These are phyloP conservation scores for Syrista parreyssii DNA, from an alignment of 2,888 invertebrate species.

Conservation along the genomic window DNA sequence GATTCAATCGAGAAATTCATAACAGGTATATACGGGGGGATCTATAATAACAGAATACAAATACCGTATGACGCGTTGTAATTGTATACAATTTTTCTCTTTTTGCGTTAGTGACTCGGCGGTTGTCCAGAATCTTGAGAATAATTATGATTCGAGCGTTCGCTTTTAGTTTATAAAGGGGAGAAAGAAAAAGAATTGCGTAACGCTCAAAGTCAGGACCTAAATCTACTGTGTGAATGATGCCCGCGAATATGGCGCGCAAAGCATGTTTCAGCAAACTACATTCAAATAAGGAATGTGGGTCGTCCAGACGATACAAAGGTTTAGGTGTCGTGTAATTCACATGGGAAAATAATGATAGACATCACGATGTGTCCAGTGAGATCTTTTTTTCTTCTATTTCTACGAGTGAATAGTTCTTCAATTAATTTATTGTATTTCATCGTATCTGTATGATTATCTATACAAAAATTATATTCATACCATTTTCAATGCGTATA, in stretches of 20 bases:
- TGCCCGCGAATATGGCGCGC: constrained; percentile 27
- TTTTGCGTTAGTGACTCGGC: too few relatives aligned
- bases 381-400: background rate
- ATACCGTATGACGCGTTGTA: background rate
- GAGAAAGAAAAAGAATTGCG: background rate
- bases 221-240: background rate
- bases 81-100: background rate
- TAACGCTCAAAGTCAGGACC: background rate
- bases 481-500: background rate
- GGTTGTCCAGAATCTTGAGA: background rate
- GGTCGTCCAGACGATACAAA: constrained; percentile 42
- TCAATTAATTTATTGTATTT: background rate
- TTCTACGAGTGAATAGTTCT: background rate
- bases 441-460: background rate
- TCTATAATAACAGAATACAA: background rate
- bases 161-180: background rate
- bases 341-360: background rate
- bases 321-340: constrained; percentile 30
- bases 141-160: background rate
- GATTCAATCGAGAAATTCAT: background rate
- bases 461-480: background rate
- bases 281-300: constrained; percentile 52
- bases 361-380: background rate
- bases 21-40: background rate
- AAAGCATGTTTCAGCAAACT: constrained; percentile 39